phyloP scores from a whole-genome alignment of 37 sponge, comb jelly and placozoan species.

The Axinella damicornis region DNA sequence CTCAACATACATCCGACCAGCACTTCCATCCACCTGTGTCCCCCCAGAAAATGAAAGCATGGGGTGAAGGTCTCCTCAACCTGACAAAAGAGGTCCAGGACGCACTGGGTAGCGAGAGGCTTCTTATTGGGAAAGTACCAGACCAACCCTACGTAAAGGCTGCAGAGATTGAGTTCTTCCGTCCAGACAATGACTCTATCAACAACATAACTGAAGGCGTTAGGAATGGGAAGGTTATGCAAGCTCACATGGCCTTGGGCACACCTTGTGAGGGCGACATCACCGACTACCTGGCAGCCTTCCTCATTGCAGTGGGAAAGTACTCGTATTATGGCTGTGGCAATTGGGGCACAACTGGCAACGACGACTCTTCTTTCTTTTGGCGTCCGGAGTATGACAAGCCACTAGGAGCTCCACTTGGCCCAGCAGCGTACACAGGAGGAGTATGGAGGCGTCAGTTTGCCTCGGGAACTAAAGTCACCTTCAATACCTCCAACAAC shows the following conservation, averaged over 20 bases:
- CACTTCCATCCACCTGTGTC: slow-evolving; percentile 17
- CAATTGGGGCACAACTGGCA: slow-evolving; percentile 17
- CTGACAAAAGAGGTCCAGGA: slow-evolving; percentile 47
- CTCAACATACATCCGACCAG: slow-evolving; percentile 11
- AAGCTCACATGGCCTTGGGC: slow-evolving; percentile 45
- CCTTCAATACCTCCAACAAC: slow-evolving; percentile 47
- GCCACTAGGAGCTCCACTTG: slow-evolving; percentile 55
- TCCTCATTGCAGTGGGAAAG: slow-evolving; percentile 59
- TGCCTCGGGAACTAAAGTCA: slow-evolving; percentile 46
- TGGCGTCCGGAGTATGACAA: slow-evolving; percentile 56
- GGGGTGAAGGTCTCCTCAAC: slow-evolving; percentile 26
- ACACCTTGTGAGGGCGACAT: slow-evolving; percentile 24
- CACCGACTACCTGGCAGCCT: slow-evolving; percentile 53
- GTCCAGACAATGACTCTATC: slow-evolving; percentile 35
- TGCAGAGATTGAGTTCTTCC: slow-evolving; percentile 53
- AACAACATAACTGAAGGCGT: slow-evolving; percentile 13
- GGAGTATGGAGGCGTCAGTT: slow-evolving; percentile 49
- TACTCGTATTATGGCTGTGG: slow-evolving; percentile 57
- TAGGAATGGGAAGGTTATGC: slow-evolving; percentile 24
- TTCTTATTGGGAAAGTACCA: slow-evolving; percentile 26
- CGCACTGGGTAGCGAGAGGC: slow-evolving; percentile 32
- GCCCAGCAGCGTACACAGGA: slow-evolving; percentile 19
- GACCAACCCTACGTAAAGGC: slow-evolving; percentile 57
- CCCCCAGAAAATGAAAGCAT: slow-evolving; percentile 15
- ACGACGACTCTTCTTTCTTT: slow-evolving; percentile 6